Base-by-base conservation (phyloP, 2,888 invertebrate species). In the Cheilosia vernalis region DNA sequence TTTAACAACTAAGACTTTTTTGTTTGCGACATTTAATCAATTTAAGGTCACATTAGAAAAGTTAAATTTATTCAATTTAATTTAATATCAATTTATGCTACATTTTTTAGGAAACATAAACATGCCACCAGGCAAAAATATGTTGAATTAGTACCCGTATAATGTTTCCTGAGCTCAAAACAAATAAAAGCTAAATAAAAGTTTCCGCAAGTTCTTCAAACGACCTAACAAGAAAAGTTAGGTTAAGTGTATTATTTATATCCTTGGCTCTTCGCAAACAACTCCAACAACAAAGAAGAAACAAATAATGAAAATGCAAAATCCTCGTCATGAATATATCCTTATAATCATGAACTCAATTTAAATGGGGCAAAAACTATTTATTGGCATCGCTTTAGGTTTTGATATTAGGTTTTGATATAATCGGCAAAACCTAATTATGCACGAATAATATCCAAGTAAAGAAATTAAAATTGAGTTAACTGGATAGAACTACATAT, bases 341-440 rank as follows among this genome's bases (percentile, higher is more conserved):
- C 19, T 13, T 1, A 44, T 21, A 61, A 17, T 15, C 21, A 44
- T 30, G 24, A 67, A 19, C 44, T 21, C 9, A 42, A 66, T 42
- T 40, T 66, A 6, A 3, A 24, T 10, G 27, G 13, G 27, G 42
- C 7, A 4, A 42, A 27, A 27, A 30, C 19, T 40, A 24, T 53
- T 44, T 33, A 67, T 67, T 67, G 67, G 19, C 47, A 58, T 47
- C n/a, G 24, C 21, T 44, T 15, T 19, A 9, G 30, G 17, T 30
- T 21, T 30, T 3, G 9, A 19, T 19, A 19, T 30, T 19, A 9
- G 30, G 17, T 30, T 21, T 30, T 3, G 9, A 19, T 19, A 19
- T 30, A n/a, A 19, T 30, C 21, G 21, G 10, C 56, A 21, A 42
- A 30, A 30, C 10, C 15, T 51, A 7, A 27, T 40, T 51, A 33